A percentile compares a stretch with the other conserved stretches of the same genome.
phyloP scores from a whole-genome alignment of 2,797 vertebrate genomes.

The Phrynocephalus guinanensis region DNA sequence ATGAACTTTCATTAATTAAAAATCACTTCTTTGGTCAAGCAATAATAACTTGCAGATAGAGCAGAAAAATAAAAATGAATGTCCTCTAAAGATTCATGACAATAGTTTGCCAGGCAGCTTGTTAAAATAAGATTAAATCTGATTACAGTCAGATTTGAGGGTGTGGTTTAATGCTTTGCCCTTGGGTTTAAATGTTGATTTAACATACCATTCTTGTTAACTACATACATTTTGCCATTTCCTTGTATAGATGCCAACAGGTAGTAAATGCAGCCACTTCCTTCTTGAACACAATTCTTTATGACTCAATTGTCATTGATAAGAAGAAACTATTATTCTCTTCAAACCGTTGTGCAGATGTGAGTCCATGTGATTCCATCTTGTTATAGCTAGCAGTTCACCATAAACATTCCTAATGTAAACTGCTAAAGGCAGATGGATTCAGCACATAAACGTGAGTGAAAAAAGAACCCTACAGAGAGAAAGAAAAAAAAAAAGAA shows the following conservation, averaged over 20 bases:
- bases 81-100: too few relatives aligned
- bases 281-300: neutral
- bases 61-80: too few relatives aligned
- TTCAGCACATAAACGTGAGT: neutral
- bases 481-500: neutral
- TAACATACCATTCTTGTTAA: neutral
- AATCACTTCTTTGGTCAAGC: too few relatives aligned
- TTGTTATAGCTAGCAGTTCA: neutral
- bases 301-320: neutral
- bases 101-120: too few relatives aligned
- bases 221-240: neutral
- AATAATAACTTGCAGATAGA: too few relatives aligned
- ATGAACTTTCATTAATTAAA: too few relatives aligned
- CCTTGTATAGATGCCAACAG: conserved; percentile 25
- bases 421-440: neutral
- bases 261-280: neutral
- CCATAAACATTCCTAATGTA: neutral
- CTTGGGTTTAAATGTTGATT: neutral
- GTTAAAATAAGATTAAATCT: too few relatives aligned
- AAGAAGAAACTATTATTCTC: neutral
- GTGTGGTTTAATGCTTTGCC: too few relatives aligned
- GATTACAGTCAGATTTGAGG: too few relatives aligned
- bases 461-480: neutral
- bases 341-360: neutral
- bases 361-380: neutral